These are phyloP conservation scores for Flexamia atlantica DNA, from an alignment of 2,888 invertebrate genomes.

Conservation along the genomic window DNA sequence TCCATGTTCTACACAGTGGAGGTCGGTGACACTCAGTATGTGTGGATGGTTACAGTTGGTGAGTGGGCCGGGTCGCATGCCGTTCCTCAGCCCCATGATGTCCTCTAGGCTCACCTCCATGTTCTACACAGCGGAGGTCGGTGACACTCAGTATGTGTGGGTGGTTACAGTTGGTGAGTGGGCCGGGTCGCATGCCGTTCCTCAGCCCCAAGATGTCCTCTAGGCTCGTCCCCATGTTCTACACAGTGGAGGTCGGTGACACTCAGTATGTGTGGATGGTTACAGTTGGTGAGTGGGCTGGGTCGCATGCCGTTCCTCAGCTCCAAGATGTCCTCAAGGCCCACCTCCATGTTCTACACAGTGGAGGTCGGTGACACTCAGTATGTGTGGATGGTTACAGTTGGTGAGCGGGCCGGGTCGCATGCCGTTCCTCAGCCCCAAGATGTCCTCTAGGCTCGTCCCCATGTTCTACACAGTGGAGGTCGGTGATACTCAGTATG, in stretches of 20 bases:
- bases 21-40: constrained; percentile 97
- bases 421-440: constrained; percentile 72
- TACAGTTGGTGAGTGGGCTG: constrained; percentile 65
- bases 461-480: constrained; percentile 96
- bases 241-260: too few relatives aligned
- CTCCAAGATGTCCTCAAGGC: constrained; percentile 79
- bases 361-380: too few relatives aligned
- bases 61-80: constrained; percentile 70
- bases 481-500: too few relatives aligned
- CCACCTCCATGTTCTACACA: constrained; percentile 93
- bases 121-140: too few relatives aligned
- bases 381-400: constrained; percentile 6
- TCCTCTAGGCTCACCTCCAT: constrained; percentile 80
- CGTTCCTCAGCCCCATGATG: constrained; percentile 72
- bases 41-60: constrained; percentile 15
- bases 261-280: neutral
- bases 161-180: constrained; percentile 61
- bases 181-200: constrained; percentile 71
- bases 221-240: constrained; percentile 91
- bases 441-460: constrained; percentile 83
- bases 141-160: too few relatives aligned
- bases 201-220: constrained; percentile 75
- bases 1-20: constrained; percentile 96
- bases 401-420: constrained; percentile 66
- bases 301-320: constrained; percentile 72